Percentiles rank a stretch among this genome's conserved stretches.
phyloP scores from a whole-genome alignment of 2,113 vertebrate species.

The Notechis scutatus region DNA sequence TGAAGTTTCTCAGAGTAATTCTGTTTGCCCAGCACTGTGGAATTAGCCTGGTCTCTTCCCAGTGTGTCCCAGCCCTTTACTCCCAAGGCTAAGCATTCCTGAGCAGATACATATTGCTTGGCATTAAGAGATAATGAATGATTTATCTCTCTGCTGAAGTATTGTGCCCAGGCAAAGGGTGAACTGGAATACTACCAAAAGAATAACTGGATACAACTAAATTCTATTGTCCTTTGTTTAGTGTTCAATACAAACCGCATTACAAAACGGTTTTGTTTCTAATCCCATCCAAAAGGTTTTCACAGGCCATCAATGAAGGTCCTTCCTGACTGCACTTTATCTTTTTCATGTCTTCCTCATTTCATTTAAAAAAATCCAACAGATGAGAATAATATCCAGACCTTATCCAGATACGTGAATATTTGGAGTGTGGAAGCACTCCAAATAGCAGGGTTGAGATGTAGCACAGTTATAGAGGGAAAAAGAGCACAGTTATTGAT shows the following conservation, averaged over 20 bases:
- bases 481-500: no score
- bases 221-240: not conserved
- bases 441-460: not conserved
- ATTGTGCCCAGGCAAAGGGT: not conserved
- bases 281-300: not conserved
- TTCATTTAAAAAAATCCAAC: not conserved
- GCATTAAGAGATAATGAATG: not conserved
- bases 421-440: not conserved
- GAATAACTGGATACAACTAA: not conserved
- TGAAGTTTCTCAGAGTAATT: not conserved
- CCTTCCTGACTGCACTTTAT: not conserved
- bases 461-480: not conserved
- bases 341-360: not conserved
- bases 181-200: not conserved
- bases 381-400: not conserved
- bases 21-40: not conserved
- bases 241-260: not conserved
- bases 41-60: not conserved
- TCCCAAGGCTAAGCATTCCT: slow-evolving; percentile 21
- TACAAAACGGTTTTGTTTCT: not conserved
- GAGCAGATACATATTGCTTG: not conserved
- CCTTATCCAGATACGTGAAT: not conserved
- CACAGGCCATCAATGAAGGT: not conserved
- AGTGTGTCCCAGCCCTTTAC: not conserved
- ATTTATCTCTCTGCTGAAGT: not conserved